phyloP scores from a whole-genome alignment of 2,113 vertebrate species.

The Myotis brandtii region DNA sequence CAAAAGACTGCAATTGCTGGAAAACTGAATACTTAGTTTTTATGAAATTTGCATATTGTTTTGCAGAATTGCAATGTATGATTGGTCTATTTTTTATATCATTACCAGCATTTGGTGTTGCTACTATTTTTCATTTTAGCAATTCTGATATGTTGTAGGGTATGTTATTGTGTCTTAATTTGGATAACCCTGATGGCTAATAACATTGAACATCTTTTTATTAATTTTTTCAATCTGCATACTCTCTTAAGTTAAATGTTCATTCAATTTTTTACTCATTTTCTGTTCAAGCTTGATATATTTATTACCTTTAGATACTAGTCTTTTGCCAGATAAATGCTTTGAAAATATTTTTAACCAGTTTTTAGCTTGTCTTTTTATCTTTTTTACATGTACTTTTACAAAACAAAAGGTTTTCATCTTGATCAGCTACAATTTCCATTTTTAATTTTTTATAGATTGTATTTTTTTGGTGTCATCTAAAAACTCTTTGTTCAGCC shows the following conservation, averaged over 20 bases:
- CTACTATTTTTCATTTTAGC: background rate
- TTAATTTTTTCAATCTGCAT: background rate
- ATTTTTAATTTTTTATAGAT: background rate
- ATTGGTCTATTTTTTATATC: background rate
- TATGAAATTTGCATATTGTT: background rate
- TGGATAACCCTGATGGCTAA: background rate
- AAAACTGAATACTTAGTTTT: background rate
- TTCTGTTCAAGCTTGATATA: background rate
- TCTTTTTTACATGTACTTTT: background rate
- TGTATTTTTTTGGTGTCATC: background rate
- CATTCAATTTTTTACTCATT: background rate
- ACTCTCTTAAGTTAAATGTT: background rate
- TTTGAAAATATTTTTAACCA: background rate
- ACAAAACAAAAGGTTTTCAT: background rate
- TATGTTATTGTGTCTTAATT: background rate
- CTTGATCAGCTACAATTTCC: background rate
- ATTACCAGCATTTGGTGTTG: background rate
- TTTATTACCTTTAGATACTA: too few relatives aligned
- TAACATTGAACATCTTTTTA: background rate
- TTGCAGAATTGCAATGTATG: background rate
- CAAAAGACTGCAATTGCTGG: background rate
- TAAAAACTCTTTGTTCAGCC: background rate
- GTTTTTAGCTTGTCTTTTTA: background rate
- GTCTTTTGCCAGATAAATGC: background rate
- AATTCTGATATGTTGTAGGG: background rate